phyloP scores from a whole-genome alignment of 2,797 vertebrate species.

The Hirundo rustica region DNA sequence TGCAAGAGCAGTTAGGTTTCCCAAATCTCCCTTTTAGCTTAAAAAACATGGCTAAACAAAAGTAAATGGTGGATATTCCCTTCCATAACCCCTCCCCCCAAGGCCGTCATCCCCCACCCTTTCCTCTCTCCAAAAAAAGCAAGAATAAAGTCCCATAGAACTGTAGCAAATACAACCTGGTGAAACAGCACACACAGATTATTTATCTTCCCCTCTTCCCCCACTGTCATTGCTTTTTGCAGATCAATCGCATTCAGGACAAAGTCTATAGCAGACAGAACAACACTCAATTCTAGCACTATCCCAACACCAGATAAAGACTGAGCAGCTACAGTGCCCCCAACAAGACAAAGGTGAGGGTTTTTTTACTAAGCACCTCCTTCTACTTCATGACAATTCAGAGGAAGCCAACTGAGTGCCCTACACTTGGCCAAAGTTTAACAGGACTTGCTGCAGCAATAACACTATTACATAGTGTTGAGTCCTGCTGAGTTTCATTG shows the following conservation, averaged over 20 bases:
- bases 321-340: background rate
- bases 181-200: background rate
- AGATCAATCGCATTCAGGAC: background rate
- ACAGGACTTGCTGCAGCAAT: background rate
- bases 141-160: background rate
- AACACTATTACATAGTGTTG: background rate
- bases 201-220: background rate
- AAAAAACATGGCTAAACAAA: background rate
- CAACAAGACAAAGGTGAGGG: background rate
- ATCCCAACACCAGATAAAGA: background rate
- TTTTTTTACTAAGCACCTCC: background rate
- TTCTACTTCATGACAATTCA: background rate
- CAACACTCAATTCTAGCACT: background rate
- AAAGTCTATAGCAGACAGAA: background rate
- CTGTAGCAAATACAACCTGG: background rate
- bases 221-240: background rate
- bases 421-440: background rate
- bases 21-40: background rate
- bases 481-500: background rate
- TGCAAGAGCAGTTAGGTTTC: background rate
- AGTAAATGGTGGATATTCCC: background rate
- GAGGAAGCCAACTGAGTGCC: background rate
- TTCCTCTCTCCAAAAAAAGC: background rate
- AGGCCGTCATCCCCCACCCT: background rate
- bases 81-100: background rate